phyloP scores from a whole-genome alignment of 2,797 vertebrate genomes.

The Denticeps clupeoides region DNA sequence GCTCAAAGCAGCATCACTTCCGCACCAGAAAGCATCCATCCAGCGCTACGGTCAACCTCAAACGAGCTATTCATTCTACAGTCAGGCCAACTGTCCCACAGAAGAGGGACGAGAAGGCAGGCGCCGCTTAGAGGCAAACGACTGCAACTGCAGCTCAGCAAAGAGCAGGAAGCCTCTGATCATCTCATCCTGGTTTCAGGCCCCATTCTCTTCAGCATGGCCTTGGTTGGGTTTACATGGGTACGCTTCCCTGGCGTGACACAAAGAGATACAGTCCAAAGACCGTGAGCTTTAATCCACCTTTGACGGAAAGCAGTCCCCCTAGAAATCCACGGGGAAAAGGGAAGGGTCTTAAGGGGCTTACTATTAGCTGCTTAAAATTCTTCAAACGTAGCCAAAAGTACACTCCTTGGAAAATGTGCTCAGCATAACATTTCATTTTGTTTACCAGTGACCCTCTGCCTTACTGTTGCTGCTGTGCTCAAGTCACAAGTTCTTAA shows the following conservation, averaged over 20 bases:
- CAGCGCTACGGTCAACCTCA: too few relatives aligned
- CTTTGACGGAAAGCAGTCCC: conserved; percentile 34
- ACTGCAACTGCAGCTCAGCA: background rate
- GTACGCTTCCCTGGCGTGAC: conserved; percentile 25
- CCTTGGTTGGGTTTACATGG: conserved; percentile 12
- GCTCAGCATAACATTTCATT: conserved; percentile 21
- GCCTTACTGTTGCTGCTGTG: conserved; percentile 5
- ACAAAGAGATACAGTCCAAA: conserved; percentile 34
- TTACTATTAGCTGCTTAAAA: conserved; percentile 70
- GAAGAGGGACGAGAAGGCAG: background rate
- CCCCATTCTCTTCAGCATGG: background rate
- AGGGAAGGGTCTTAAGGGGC: conserved; percentile 51
- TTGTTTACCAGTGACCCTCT: conserved; percentile 19
- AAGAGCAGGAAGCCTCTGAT: conserved; percentile 9
- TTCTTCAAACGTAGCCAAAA: conserved; percentile 63
- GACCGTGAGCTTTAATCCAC: conserved; percentile 40
- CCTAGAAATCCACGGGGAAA: conserved; percentile 27
- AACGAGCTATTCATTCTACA: too few relatives aligned
- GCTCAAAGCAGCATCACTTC: too few relatives aligned
- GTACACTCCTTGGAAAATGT: conserved; percentile 39
- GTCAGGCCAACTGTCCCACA: too few relatives aligned
- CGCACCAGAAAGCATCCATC: too few relatives aligned
- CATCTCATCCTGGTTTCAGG: conserved; percentile 3
- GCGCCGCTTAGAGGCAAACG: background rate
- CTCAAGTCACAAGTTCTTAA: conserved; percentile 1